Conservation (phyloP, 2,888 invertebrate species). For the Atethmia centrago region DNA sequence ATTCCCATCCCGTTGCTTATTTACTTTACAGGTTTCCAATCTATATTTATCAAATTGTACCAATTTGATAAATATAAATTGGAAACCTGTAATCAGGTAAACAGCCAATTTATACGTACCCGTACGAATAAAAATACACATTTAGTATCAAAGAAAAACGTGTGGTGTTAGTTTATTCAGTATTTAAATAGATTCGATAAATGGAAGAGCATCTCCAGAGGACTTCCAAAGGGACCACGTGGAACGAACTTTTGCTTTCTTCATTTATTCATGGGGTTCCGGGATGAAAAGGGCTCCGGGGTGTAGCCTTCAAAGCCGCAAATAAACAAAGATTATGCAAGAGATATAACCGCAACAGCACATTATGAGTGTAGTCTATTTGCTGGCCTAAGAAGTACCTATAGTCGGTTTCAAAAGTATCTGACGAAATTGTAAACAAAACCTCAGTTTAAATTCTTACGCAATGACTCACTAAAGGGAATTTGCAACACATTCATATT, state of each 20-base stretch:
- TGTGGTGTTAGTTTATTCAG: constrained; percentile 55
- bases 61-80: too few species aligned
- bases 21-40: background rate
- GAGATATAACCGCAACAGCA: constrained; percentile 42
- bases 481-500: too few species aligned
- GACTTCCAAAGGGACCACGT: constrained; percentile 66
- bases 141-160: constrained; percentile 34
- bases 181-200: constrained; percentile 68
- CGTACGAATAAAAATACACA: background rate
- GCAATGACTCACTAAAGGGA: too few species aligned
- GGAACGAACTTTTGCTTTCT: constrained; percentile 69
- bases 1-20: background rate
- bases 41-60: background rate
- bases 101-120: background rate
- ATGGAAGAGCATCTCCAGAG: constrained; percentile 54
- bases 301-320: constrained; percentile 61
- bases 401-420: too few species aligned
- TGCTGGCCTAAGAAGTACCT: constrained; percentile 5
- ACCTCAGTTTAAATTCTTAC: too few species aligned
- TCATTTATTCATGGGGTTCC: constrained; percentile 70
- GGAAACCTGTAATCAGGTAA: background rate
- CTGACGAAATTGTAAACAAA: too few species aligned
- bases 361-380: constrained; percentile 33
- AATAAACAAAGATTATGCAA: constrained; percentile 55
- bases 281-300: constrained; percentile 42